A percentile compares a stretch with the other conserved stretches of the same genome.
These are phyloP conservation scores for Somateria mollissima DNA, from an alignment of 2,797 vertebrate species.

Conservation along the genomic window DNA sequence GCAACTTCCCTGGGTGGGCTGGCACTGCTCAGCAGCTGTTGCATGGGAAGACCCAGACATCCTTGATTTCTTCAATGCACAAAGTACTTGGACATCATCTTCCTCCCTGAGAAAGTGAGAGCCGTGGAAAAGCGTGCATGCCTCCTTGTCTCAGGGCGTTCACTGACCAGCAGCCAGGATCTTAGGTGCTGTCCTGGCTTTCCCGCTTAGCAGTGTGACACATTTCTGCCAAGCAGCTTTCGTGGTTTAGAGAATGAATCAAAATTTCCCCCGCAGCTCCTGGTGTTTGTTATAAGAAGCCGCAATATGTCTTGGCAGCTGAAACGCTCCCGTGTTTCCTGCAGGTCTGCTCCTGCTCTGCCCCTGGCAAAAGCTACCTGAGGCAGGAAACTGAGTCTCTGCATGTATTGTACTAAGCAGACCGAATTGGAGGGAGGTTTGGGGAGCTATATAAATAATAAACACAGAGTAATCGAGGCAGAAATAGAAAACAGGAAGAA, in stretches of 20 bases:
- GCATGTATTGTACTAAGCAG: neutral
- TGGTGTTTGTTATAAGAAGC: neutral
- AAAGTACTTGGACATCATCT: neutral
- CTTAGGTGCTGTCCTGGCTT: neutral
- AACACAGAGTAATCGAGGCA: neutral
- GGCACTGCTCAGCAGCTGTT: neutral
- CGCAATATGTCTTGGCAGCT: neutral
- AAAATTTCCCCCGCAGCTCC: conserved; percentile 22
- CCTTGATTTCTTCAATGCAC: neutral
- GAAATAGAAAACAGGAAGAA: neutral
- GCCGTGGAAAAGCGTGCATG: neutral
- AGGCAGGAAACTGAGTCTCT: neutral
- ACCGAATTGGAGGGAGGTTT: neutral
- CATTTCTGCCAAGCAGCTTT: neutral
- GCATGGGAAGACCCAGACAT: fast-evolving
- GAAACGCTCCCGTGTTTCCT: neutral
- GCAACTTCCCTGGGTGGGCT: neutral
- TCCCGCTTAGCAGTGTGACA: neutral
- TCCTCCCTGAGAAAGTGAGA: neutral
- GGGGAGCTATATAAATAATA: neutral
- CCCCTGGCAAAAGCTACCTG: neutral
- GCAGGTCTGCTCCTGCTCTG: neutral
- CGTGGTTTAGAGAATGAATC: conserved; percentile 12
- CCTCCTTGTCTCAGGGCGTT: neutral
- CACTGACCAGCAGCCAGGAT: neutral